Conservation (phyloP, 2,797 vertebrate genomes). For the Hapalemur alaotrensis region DNA sequence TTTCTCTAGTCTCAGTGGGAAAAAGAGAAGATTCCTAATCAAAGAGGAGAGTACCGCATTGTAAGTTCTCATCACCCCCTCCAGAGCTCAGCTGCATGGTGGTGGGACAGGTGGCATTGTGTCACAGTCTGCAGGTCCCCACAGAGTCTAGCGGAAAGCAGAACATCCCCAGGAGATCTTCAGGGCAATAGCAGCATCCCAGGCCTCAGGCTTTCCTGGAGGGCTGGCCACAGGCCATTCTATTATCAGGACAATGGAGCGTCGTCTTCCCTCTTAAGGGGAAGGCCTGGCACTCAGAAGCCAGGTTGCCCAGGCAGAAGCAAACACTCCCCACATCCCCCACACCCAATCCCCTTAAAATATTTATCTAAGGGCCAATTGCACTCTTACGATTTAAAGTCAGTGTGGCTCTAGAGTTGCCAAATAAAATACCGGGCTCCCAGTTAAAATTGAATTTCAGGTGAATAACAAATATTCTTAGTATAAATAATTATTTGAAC, state of each 20-base stretch:
- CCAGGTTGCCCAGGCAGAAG: not conserved
- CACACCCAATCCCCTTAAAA: not conserved
- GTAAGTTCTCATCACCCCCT: not conserved
- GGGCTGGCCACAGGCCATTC: not conserved
- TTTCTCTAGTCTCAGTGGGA: not conserved
- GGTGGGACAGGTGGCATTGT: not conserved
- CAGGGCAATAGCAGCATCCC: not conserved
- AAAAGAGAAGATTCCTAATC: not conserved
- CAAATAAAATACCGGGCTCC: not conserved
- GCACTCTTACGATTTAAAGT: not conserved
- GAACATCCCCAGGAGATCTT: not conserved
- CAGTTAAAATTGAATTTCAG: conserved; percentile 4
- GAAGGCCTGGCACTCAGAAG: not conserved
- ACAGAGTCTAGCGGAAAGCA: not conserved
- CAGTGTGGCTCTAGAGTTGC: not conserved
- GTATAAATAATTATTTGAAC: not conserved
- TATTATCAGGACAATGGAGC: not conserved
- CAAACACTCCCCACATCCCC: not conserved
- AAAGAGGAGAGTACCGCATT: not conserved
- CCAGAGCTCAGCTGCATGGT: not conserved
- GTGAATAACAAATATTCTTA: not conserved
- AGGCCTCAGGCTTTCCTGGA: not conserved
- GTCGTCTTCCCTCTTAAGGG: not conserved
- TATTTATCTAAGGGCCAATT: not conserved
- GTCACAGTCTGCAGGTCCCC: not conserved